Evolutionary conservation across 1,140 invertebrate genomes (phyloP), one percentile per base, ranked within the genome.

Genomic region (Maconellicoccus hirsutus): DNA sequence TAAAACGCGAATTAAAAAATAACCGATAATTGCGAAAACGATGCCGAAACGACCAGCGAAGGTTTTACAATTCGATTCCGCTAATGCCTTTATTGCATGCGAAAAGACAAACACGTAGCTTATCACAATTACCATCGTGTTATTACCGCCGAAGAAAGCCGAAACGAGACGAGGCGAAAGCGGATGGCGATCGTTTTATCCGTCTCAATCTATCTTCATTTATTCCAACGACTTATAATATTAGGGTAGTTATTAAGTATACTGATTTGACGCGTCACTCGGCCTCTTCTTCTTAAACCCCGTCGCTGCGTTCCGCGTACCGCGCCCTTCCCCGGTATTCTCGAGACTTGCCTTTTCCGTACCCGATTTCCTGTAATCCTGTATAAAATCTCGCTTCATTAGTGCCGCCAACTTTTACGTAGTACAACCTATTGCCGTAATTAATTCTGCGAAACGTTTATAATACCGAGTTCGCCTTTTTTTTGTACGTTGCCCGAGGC

Each of bases 181-280:
- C 42, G 42, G 10, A 52, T 52, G 42, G 42, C 42, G 42, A 52
- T 52, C 42, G 16, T 52, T 52, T 52, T 52, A 52, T 52, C 42
- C 42, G 42, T 52, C 42, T 52, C n/a, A 52, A 52, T 52, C 42
- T 52, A 52, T 52, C 42, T 52, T 52, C 42, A 52, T 52, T 52
- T 52, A 52, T 19, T 52, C n/a, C 42, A 52, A 52, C 42, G 42
- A 52, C 42, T 52, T 52, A 52, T 52, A 52, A 52, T 52, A 52
- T 52, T 52, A 52, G 42, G 12, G 12, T 52, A 52, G 42, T 52
- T 52, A 52, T 52, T 52, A 52, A 52, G 42, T 52, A 52, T 19
- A 19, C 42, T 19, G 42, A 52, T 52, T 52, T 19, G 42, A 52
- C 42, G 42, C 42, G 42, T 52, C 42, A 52, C n/a, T 33, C 29